Evolutionary conservation across 2,113 vertebrate genomes (phyloP).

Genomic region (Aleadryas rufinucha): DNA sequence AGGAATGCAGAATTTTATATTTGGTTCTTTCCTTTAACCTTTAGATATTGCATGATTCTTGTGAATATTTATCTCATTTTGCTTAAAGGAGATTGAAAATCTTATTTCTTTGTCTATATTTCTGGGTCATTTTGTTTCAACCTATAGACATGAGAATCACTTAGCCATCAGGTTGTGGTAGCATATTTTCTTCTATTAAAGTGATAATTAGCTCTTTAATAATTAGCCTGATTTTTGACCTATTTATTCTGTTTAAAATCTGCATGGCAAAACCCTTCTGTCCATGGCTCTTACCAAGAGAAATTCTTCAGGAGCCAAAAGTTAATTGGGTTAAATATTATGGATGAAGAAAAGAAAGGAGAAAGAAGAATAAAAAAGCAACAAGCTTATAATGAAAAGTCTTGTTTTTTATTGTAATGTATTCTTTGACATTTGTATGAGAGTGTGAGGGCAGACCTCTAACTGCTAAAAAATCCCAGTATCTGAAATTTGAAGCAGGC

Average conservation of each 20-base stretch:
- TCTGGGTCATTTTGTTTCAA: not conserved
- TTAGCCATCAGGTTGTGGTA: not conserved
- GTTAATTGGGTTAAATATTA: not conserved
- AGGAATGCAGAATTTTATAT: not conserved
- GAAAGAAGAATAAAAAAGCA: not conserved
- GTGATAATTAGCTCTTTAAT: conserved; percentile 15
- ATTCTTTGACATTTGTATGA: not conserved
- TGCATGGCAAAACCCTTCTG: not conserved
- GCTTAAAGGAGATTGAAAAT: not conserved
- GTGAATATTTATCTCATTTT: not conserved
- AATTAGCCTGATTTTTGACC: not conserved
- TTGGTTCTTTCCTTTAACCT: not conserved
- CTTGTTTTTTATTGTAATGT: not conserved
- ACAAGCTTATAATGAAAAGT: not conserved
- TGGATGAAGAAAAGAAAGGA: not conserved
- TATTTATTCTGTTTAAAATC: conserved; percentile 7
- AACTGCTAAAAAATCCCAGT: not conserved
- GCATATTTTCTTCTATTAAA: not conserved
- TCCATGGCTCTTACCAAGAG: not conserved
- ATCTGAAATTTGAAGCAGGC: not conserved
- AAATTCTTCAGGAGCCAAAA: not conserved
- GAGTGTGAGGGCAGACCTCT: not conserved
- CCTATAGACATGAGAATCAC: not conserved
- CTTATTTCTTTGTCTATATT: not conserved
- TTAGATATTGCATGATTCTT: not conserved